Conservation (phyloP, 2,888 invertebrate genomes). For the Andrena minutula region DNA sequence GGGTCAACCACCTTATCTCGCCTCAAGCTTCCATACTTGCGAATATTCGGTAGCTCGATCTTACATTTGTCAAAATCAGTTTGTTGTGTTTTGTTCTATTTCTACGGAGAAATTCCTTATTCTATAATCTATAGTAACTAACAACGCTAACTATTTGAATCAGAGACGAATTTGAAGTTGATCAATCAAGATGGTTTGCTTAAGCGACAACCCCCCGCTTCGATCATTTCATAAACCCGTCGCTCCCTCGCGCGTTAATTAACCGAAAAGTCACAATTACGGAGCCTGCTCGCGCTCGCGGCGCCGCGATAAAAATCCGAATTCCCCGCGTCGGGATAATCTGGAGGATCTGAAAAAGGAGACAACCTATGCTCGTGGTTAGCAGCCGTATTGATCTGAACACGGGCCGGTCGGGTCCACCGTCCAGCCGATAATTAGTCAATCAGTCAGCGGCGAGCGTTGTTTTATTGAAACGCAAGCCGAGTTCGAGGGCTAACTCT, state of each 20-base stretch:
- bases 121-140: too few relatives aligned
- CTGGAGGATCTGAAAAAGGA: constrained; percentile 39
- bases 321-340: constrained; percentile 31
- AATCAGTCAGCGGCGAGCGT: constrained; percentile 72
- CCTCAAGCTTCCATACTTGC: too few relatives aligned
- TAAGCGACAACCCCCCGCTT: background rate
- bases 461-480: constrained; percentile 64
- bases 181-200: background rate
- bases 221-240: background rate
- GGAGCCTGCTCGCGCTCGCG: background rate
- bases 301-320: constrained; percentile 40
- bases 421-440: constrained; percentile 75
- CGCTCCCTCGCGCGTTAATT: constrained; percentile 35
- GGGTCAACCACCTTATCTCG: too few relatives aligned
- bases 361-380: constrained; percentile 2
- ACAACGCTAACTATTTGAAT: too few relatives aligned
- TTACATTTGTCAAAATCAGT: too few relatives aligned
- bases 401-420: constrained; percentile 55
- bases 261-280: constrained; percentile 55
- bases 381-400: constrained; percentile 54
- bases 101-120: too few relatives aligned
- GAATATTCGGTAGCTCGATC: too few relatives aligned
- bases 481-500: constrained; percentile 35
- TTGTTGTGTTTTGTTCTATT: too few relatives aligned
- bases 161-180: too few relatives aligned